These are phyloP conservation scores for Sarcophaga variegata DNA, from an alignment of 2,888 invertebrate species.

Conservation along the genomic window DNA sequence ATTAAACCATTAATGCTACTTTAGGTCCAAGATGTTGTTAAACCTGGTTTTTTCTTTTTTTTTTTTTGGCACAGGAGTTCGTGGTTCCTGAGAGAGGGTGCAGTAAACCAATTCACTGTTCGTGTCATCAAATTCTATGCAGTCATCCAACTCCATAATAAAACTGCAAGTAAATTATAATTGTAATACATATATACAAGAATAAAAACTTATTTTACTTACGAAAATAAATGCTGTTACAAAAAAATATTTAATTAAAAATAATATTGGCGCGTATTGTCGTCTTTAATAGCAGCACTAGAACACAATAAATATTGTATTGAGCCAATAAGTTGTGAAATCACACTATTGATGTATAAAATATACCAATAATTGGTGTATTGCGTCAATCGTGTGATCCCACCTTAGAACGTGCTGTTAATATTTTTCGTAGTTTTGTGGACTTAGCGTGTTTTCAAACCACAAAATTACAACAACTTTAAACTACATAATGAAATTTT, in stretches of 20 bases:
- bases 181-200: slow-evolving; percentile 1
- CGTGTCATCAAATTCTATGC: slow-evolving; percentile 6
- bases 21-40: too few species aligned
- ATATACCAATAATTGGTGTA: slow-evolving; percentile 9
- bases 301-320: not conserved
- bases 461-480: too few species aligned
- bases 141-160: not conserved
- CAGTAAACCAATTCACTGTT: not conserved
- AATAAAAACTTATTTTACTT: slow-evolving; percentile 22
- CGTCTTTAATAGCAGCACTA: not conserved
- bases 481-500: too few species aligned
- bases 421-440: too few species aligned
- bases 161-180: slow-evolving; percentile 35
- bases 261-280: too few species aligned
- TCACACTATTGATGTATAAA: slow-evolving; percentile 18
- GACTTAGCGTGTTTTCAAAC: too few species aligned
- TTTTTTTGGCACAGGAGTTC: too few species aligned
- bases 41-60: too few species aligned
- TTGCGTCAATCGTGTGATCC: slow-evolving; percentile 21
- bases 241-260: too few species aligned
- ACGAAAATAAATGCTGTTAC: slow-evolving; percentile 3
- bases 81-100: too few species aligned
- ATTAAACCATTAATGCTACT: too few species aligned
- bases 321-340: not conserved
- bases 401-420: not conserved